Evolutionary conservation across 30 jellyfish, hydroid and myxozoan genomes (phyloP).

Genomic region (Nemopilema nomurai): DNA sequence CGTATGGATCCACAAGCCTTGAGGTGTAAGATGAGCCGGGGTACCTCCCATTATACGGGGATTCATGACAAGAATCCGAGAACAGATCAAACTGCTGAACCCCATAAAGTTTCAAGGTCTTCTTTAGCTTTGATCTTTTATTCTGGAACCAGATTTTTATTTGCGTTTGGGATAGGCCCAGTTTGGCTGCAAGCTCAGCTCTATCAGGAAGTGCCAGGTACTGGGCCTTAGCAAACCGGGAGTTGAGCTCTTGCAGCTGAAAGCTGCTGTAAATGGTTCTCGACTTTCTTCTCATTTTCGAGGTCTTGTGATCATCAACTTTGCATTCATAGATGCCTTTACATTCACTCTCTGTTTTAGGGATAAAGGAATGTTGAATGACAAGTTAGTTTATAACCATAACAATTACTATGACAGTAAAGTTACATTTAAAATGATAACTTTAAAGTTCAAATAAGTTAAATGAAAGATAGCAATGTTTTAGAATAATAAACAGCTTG

Average conservation of each 20-base stretch:
- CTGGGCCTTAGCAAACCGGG: constrained; percentile 66
- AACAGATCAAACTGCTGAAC: constrained; percentile 8
- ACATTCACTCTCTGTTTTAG: neutral
- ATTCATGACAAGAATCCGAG: neutral
- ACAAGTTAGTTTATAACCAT: too few relatives aligned
- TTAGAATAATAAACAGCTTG: too few relatives aligned
- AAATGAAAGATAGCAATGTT: too few relatives aligned
- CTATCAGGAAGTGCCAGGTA: constrained; percentile 94
- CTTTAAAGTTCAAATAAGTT: too few relatives aligned
- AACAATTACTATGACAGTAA: too few relatives aligned
- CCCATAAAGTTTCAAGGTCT: constrained; percentile 53
- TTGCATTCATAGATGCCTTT: neutral
- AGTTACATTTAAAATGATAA: too few relatives aligned
- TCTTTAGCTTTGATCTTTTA: constrained; percentile 88
- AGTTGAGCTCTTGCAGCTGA: constrained; percentile 82
- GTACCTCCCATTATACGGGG: neutral
- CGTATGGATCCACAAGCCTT: neutral
- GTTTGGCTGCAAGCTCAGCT: constrained; percentile 85
- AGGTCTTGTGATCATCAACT: neutral
- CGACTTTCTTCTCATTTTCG: constrained; percentile 69
- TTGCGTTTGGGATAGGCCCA: constrained; percentile 86
- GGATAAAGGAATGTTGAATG: neutral
- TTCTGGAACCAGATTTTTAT: constrained; percentile 94
- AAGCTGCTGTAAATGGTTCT: constrained; percentile 86
- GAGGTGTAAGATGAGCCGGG: neutral